phyloP scores from a whole-genome alignment of 2,888 invertebrate species.

The Eristalis arbustorum region DNA sequence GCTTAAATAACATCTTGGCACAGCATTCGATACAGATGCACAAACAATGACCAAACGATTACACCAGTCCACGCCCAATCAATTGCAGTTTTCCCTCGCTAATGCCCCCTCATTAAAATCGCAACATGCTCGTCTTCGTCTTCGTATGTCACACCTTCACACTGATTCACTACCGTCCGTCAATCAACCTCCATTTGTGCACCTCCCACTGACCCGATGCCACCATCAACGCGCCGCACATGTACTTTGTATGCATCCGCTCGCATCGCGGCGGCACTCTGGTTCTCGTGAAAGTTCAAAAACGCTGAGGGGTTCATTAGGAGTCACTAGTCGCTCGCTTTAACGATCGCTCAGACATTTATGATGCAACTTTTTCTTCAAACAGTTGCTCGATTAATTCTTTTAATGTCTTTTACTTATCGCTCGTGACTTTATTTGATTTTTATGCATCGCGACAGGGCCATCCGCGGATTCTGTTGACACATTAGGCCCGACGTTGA shows the following conservation, averaged over 20 bases:
- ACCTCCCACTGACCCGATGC: background rate
- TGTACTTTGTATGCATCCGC: background rate
- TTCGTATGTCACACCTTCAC: too few relatives aligned
- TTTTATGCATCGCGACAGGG: background rate
- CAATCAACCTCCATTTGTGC: background rate
- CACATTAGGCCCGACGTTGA: background rate
- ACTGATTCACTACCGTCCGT: too few relatives aligned
- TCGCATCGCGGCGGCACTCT: background rate
- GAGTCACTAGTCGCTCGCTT: background rate
- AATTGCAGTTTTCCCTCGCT: too few relatives aligned
- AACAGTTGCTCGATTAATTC: background rate
- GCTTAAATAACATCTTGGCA: too few relatives aligned
- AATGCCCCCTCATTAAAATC: too few relatives aligned
- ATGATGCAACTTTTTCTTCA: background rate
- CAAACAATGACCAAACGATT: too few relatives aligned
- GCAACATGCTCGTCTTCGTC: too few relatives aligned
- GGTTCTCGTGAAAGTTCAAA: background rate
- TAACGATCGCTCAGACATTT: background rate
- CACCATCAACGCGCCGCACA: background rate
- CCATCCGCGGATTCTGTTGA: background rate
- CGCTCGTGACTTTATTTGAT: background rate
- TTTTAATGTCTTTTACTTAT: background rate
- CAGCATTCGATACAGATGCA: too few relatives aligned
- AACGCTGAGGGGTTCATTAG: background rate
- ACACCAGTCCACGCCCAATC: too few relatives aligned